A percentile compares a stretch with the other conserved stretches of the same genome.
Evolutionary conservation across 2,888 invertebrate species (phyloP).

Genomic region (Polydrusus pterygomalis): DNA sequence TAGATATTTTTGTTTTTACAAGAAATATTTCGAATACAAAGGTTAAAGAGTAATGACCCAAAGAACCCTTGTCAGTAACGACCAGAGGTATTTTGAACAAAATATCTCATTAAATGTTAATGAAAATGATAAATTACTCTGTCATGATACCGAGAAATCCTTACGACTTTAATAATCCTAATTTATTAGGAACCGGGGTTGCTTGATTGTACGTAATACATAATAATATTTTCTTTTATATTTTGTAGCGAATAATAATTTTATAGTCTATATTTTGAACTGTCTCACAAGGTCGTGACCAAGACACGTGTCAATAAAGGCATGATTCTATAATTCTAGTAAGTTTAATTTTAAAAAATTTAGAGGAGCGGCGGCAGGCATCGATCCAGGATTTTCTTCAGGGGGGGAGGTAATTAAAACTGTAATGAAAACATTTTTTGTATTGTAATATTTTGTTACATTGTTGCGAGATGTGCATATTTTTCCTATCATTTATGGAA

Average conservation of each 20-base stretch:
- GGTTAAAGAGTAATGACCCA: neutral
- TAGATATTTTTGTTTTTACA: neutral
- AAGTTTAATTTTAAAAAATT: neutral
- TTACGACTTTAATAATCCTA: constrained; percentile 15
- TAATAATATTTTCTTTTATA: neutral
- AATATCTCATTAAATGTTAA: constrained; percentile 21
- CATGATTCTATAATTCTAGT: no score
- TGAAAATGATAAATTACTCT: constrained; percentile 13
- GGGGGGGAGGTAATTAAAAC: no score
- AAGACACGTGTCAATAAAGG: no score
- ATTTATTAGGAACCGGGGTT: constrained; percentile 8
- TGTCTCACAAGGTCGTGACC: no score
- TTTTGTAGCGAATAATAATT: neutral
- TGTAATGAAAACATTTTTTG: no score
- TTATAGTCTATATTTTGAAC: no score
- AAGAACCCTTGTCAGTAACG: constrained; percentile 4
- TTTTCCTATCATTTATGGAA: no score
- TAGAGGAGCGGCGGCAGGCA: no score
- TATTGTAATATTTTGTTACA: no score
- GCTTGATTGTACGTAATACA: constrained; percentile 9
- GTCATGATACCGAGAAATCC: constrained; percentile 4
- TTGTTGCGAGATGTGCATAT: no score
- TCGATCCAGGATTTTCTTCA: no score
- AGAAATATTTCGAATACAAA: neutral
- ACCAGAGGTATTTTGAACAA: neutral